Conservation (phyloP, 1,140 invertebrate genomes). For the Diorhabda carinulata region DNA sequence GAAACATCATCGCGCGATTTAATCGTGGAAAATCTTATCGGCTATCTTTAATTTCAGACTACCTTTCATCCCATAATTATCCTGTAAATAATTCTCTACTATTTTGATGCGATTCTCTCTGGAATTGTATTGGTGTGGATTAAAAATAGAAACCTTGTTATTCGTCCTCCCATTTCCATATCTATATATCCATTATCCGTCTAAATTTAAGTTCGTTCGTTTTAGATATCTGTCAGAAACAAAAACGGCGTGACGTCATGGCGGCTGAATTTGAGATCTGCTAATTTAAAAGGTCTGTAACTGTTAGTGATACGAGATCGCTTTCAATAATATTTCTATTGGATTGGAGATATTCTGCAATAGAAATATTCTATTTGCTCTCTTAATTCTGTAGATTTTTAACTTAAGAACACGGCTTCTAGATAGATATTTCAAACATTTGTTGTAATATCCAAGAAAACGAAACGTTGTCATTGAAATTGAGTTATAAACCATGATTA, state of each 20-base stretch:
- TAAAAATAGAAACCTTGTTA: slow-evolving; percentile 7
- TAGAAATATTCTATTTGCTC: too few relatives aligned
- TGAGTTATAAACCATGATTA: too few relatives aligned
- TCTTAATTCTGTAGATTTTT: too few relatives aligned
- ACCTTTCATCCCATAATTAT: too few relatives aligned
- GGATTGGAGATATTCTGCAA: too few relatives aligned
- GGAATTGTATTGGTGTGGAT: background rate
- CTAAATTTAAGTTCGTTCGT: slow-evolving; percentile 4
- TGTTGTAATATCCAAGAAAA: too few relatives aligned
- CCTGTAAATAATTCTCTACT: background rate
- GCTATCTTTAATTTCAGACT: too few relatives aligned
- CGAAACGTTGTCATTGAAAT: too few relatives aligned
- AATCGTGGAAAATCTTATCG: too few relatives aligned
- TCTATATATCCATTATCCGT: background rate
- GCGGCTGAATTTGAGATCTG: slow-evolving; percentile 9
- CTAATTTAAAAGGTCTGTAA: slow-evolving; percentile 6
- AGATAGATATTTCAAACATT: too few relatives aligned
- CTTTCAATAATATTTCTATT: background rate
- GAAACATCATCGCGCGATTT: too few relatives aligned
- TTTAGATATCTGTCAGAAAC: slow-evolving; percentile 1
- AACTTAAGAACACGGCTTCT: too few relatives aligned
- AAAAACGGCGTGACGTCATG: slow-evolving; percentile 10
- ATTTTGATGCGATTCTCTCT: background rate
- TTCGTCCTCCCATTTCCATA: slow-evolving; percentile 1
- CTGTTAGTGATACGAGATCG: background rate